Evolutionary conservation across 2,113 vertebrate species (phyloP), one percentile per base, ranked within the genome.

Genomic region (Carollia perspicillata): DNA sequence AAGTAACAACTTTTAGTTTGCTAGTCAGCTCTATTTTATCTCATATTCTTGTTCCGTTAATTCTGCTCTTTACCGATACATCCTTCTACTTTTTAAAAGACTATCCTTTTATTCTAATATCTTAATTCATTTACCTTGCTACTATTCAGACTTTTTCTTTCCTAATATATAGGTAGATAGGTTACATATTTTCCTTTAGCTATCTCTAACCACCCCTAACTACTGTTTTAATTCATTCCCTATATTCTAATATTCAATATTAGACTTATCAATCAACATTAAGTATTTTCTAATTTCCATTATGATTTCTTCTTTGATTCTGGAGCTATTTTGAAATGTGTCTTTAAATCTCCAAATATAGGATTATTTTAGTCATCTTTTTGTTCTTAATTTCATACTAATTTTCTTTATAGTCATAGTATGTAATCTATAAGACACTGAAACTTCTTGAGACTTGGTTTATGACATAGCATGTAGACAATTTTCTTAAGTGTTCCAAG

Each of bases 261-360:
- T 84, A 80, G 51, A 65, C 35, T 88, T 66, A 60, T 71, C 8
- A 42, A 37, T 60, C 55, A 71, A 6, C 42, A 42, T 35, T 79
- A 42, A 92, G 22, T 69, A 28, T 80, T 79, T 84, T 58, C 33
- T 80, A 71, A 78, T 90, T 81, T 78, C 53, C 49, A 40, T 78
- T 77, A 28, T 13, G 51, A 84, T 86, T 95, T 93, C 65, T 66
- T 89, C 58, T 77, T 90, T 94, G 53, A 55, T 42, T 4, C 8
- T 89, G 14, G 44, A 86, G 53, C 83, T 72, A 63, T 69, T 83
- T 93, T 30, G 77, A 92, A 84, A 40, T 40, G 0, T 60, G 33
- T 55, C 65, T 95, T 96, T 51, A 80, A 78, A 86, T 49, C 85
- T 85, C 37, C 23, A 92, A 95, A 84, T 3, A n/a, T 12, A 42